phyloP scores from a whole-genome alignment of 2,113 vertebrate species.

The Poecile atricapillus region DNA sequence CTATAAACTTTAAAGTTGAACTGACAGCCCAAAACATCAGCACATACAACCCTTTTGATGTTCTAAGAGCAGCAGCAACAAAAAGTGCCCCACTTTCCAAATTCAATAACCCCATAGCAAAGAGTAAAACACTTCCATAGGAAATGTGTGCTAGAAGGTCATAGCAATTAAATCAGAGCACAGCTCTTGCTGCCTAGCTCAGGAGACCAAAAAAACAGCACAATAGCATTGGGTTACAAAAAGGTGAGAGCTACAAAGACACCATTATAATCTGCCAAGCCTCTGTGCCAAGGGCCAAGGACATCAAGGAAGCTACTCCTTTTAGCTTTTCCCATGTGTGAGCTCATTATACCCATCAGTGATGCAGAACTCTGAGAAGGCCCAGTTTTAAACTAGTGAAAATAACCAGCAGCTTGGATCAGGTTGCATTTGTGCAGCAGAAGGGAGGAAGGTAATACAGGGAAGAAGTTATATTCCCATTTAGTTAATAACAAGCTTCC shows the following conservation, averaged over 20 bases:
- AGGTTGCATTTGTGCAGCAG: not conserved
- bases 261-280: not conserved
- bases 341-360: not conserved
- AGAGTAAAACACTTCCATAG: not conserved
- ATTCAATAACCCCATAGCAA: not conserved
- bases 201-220: not conserved
- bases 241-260: not conserved
- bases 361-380: not conserved
- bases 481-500: not conserved
- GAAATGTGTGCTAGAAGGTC: not conserved
- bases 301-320: not conserved
- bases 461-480: not conserved
- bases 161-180: not conserved
- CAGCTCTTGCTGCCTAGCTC: not conserved
- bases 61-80: not conserved
- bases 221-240: not conserved
- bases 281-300: not conserved
- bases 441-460: not conserved
- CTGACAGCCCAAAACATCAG: not conserved
- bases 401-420: not conserved
- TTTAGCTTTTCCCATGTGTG: slow-evolving; percentile 8
- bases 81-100: not conserved
- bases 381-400: not conserved
- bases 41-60: not conserved
- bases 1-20: not conserved